These are phyloP conservation scores for Poeciliopsis retropinna DNA, from an alignment of 2,113 vertebrate genomes.

Conservation along the genomic window DNA sequence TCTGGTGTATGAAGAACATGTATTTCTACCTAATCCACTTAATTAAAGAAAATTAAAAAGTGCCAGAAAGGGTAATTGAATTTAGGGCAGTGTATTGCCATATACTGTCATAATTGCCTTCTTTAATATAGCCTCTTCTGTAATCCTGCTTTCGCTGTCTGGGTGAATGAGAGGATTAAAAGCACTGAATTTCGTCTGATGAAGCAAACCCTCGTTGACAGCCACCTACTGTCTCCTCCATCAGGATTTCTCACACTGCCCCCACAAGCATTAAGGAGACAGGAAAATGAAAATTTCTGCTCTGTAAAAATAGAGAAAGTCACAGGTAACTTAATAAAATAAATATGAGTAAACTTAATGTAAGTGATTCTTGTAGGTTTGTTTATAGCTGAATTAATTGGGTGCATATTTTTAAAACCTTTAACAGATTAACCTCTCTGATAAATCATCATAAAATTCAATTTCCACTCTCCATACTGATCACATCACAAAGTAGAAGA, in stretches of 20 bases:
- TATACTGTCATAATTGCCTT: conserved; percentile 72
- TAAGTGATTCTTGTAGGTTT: neutral
- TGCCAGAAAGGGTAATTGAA: conserved; percentile 68
- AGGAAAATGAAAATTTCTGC: conserved; percentile 2
- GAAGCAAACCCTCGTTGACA: conserved; percentile 32
- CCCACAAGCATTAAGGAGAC: conserved; percentile 1
- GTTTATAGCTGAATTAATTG: conserved; percentile 12
- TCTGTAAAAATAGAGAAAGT: conserved; percentile 18
- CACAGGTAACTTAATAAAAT: neutral
- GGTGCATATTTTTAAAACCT: conserved; percentile 35
- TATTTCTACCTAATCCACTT: conserved; percentile 70
- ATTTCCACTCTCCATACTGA: conserved; percentile 29
- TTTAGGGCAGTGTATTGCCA: conserved; percentile 68
- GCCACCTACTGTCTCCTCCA: conserved; percentile 34
- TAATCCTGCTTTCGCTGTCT: conserved; percentile 68
- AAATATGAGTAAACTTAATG: neutral
- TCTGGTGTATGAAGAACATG: conserved; percentile 63
- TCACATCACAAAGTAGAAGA: conserved; percentile 30
- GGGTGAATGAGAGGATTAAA: conserved; percentile 74
- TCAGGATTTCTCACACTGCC: conserved; percentile 23
- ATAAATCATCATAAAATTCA: conserved; percentile 37
- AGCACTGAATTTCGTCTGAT: conserved; percentile 39
- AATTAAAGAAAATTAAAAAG: conserved; percentile 77
- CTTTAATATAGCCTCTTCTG: conserved; percentile 62
- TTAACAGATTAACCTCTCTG: conserved; percentile 30